phyloP scores from a whole-genome alignment of 2,888 invertebrate species.

The Ormia ochracea region DNA sequence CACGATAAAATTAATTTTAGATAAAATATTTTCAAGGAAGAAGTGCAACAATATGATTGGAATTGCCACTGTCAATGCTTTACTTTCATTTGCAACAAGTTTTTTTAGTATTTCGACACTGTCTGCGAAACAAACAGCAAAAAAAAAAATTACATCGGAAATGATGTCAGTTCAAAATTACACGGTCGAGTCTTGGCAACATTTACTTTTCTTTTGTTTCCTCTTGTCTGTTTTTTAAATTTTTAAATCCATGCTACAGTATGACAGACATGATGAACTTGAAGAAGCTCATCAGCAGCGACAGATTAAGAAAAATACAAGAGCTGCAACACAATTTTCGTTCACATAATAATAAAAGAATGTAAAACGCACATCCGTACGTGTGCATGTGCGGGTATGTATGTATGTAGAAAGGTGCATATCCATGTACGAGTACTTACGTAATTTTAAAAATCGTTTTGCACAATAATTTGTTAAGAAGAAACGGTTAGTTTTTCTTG shows the following conservation, averaged over 20 bases:
- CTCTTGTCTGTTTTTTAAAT: not conserved
- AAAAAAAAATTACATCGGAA: constrained; percentile 38
- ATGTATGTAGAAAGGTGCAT: too few species aligned
- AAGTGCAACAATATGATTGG: not conserved
- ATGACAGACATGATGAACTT: constrained; percentile 28
- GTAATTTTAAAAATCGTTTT: constrained; percentile 15
- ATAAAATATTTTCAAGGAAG: not conserved
- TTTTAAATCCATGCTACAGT: constrained; percentile 2
- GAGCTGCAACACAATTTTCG: constrained; percentile 12
- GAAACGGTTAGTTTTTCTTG: constrained; percentile 22
- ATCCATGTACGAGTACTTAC: not conserved
- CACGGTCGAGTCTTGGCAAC: constrained; percentile 14
- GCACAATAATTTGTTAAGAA: constrained; percentile 38
- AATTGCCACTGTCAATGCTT: not conserved
- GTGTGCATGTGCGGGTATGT: too few species aligned
- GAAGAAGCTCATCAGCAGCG: not conserved
- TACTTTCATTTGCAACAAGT: constrained; percentile 36
- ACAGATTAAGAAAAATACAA: not conserved
- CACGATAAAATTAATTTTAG: not conserved
- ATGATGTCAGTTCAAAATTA: constrained; percentile 50
- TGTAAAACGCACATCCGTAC: not conserved
- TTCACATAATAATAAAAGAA: constrained; percentile 10
- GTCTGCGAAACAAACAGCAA: not conserved
- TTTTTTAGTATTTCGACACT: constrained; percentile 16
- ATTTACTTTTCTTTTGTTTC: not conserved